phyloP scores from a whole-genome alignment of 2,797 vertebrate species.

The Morelia viridis region DNA sequence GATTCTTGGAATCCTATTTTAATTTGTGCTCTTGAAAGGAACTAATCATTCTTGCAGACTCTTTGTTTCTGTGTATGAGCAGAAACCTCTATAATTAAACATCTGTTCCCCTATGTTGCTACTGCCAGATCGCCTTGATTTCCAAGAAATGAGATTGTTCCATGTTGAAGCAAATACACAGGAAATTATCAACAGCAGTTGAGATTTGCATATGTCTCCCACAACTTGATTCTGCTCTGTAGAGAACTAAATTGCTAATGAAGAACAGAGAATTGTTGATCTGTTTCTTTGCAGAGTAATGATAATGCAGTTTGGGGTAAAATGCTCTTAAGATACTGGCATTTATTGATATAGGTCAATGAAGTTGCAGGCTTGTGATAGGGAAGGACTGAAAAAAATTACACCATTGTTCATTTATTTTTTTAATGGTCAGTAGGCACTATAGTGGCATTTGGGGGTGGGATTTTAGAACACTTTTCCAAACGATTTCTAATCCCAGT shows the following conservation, averaged over 20 bases:
- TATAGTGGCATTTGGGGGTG: not conserved
- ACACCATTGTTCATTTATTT: not conserved
- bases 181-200: not conserved
- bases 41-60: not conserved
- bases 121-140: not conserved
- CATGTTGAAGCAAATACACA: not conserved
- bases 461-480: not conserved
- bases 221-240: not conserved
- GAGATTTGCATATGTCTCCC: not conserved
- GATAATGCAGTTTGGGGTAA: not conserved
- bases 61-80: not conserved
- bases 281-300: not conserved
- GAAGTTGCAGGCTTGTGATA: not conserved
- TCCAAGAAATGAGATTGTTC: slow-evolving; percentile 8
- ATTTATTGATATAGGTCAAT: not conserved
- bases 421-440: not conserved
- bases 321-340: not conserved
- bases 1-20: not conserved
- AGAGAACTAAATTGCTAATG: not conserved
- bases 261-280: not conserved
- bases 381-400: not conserved
- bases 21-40: not conserved
- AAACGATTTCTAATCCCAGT: not conserved
- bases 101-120: not conserved
- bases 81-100: not conserved